A percentile compares a stretch with the other conserved stretches of the same genome.
Evolutionary conservation across 2,888 invertebrate genomes (phyloP).

Genomic region (Ophion obscuratus): DNA sequence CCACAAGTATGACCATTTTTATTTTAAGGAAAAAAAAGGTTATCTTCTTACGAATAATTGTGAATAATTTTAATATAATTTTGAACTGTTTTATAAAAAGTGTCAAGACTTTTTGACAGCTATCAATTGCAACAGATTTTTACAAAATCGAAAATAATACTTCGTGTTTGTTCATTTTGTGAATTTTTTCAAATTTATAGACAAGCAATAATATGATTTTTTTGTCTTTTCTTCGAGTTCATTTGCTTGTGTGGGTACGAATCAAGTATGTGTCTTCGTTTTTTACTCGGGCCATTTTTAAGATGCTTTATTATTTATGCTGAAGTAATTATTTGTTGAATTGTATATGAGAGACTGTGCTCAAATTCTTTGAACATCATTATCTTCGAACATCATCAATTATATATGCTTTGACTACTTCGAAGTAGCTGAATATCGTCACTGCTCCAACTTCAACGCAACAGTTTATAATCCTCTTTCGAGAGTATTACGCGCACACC

Average conservation of each 20-base stretch:
- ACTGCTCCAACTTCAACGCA: conserved; percentile 18
- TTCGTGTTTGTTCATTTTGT: not conserved
- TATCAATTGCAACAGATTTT: too few relatives aligned
- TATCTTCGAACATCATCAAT: not conserved
- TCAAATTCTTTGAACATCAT: not conserved
- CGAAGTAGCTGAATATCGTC: conserved; percentile 3
- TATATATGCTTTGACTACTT: not conserved
- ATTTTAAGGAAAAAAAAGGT: not conserved
- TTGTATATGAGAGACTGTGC: not conserved
- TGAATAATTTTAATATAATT: too few relatives aligned
- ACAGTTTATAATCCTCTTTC: conserved; percentile 48
- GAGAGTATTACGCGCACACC: conserved; percentile 18
- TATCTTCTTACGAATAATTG: not conserved
- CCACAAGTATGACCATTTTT: not conserved
- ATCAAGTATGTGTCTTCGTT: not conserved
- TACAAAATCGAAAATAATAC: too few relatives aligned
- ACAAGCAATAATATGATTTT: too few relatives aligned
- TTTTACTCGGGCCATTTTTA: not conserved
- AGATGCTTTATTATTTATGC: not conserved
- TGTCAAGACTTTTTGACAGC: too few relatives aligned
- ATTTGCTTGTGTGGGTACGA: too few relatives aligned
- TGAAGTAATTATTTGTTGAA: not conserved
- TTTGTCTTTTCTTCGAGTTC: too few relatives aligned
- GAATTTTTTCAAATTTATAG: not conserved
- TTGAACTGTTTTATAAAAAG: too few relatives aligned